These are phyloP conservation scores for Antheraea pernyi DNA, from an alignment of 1,140 invertebrate genomes.

Conservation along the genomic window DNA sequence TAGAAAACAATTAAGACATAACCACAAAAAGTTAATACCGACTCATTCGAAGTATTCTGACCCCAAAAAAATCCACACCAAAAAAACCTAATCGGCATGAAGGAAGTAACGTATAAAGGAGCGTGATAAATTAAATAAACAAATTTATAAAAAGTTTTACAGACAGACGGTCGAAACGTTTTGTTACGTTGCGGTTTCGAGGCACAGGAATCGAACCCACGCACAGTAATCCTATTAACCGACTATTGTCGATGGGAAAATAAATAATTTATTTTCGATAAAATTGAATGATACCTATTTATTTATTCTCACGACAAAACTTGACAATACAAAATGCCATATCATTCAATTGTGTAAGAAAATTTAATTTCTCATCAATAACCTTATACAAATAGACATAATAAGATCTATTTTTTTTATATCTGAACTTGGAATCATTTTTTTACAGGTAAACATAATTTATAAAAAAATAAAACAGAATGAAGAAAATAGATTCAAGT, in stretches of 20 bases:
- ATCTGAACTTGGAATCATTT: no score
- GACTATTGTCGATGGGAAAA: slow-evolving; percentile 61
- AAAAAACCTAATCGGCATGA: slow-evolving; percentile 65
- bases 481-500: no score
- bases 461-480: no score
- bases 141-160: slow-evolving; percentile 64
- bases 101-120: slow-evolving; percentile 72
- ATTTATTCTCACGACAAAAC: not conserved
- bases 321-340: not conserved
- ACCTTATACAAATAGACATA: not conserved
- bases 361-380: not conserved
- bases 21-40: slow-evolving; percentile 51
- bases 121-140: slow-evolving; percentile 77
- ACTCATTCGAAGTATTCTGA: slow-evolving; percentile 43
- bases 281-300: slow-evolving; percentile 14
- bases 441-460: no score
- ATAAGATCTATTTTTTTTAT: no score
- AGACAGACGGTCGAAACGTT: slow-evolving; percentile 39
- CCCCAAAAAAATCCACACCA: slow-evolving; percentile 45
- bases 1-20: slow-evolving; percentile 38
- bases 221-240: slow-evolving; percentile 68
- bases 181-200: slow-evolving; percentile 44
- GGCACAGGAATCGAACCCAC: slow-evolving; percentile 59
- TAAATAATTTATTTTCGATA: slow-evolving; percentile 72
- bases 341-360: not conserved